Conservation (phyloP, 1,140 invertebrate species). For the Hylaeus anthracinus region DNA sequence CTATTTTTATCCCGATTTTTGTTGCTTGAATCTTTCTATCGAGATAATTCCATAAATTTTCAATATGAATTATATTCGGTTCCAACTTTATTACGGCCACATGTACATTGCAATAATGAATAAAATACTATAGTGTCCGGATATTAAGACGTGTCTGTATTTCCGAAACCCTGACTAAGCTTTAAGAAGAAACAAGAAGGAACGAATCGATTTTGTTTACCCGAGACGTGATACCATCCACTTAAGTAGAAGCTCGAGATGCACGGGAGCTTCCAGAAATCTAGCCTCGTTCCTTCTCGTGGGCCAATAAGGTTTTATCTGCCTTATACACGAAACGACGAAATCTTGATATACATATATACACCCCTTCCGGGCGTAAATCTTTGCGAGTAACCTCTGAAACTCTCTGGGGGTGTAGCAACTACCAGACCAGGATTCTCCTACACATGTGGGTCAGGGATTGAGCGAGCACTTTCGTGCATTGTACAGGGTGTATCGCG, state of each 20-base stretch:
- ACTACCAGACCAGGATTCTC: conserved; percentile 26
- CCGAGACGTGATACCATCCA: not conserved
- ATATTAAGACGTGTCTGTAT: too few species aligned
- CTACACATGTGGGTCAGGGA: conserved; percentile 55
- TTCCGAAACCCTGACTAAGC: not conserved
- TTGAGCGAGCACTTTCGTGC: conserved; percentile 32
- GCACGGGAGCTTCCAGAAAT: not conserved
- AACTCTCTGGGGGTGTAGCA: conserved; percentile 51
- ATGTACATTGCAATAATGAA: too few species aligned
- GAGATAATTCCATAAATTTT: too few species aligned
- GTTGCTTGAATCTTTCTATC: too few species aligned
- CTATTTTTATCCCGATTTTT: too few species aligned
- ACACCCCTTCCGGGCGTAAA: conserved; percentile 23
- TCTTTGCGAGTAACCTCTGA: conserved; percentile 26
- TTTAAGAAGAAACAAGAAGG: not conserved
- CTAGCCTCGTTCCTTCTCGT: not conserved
- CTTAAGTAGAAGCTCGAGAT: not conserved
- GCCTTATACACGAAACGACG: conserved; percentile 13
- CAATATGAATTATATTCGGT: too few species aligned
- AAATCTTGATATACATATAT: conserved; percentile 29
- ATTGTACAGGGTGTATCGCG: not conserved
- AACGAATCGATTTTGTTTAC: not conserved
- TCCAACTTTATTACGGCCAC: too few species aligned
- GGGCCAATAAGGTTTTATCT: conserved; percentile 52
- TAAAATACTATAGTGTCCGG: too few species aligned